Percentiles rank a stretch among this genome's conserved stretches.
Conservation (phyloP, 2,113 vertebrate species). For the Cettia cetti region DNA sequence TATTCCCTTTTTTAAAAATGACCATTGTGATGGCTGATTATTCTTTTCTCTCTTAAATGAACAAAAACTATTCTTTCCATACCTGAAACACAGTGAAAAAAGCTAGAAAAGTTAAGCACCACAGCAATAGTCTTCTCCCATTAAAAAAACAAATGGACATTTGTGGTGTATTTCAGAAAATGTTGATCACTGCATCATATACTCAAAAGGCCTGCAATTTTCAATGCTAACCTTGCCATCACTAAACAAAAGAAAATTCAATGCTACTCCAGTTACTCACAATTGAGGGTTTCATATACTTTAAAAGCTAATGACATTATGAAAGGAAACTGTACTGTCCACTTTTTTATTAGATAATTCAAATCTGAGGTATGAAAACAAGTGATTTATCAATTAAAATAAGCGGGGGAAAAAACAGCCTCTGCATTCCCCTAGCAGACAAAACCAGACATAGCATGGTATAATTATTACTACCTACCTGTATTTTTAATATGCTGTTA, state of each 20-base stretch:
- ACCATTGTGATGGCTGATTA: not conserved
- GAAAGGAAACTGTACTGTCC: not conserved
- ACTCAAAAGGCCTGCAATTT: not conserved
- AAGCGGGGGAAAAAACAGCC: rapidly evolving
- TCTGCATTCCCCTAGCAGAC: not conserved
- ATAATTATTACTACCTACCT: not conserved
- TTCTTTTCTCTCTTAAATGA: not conserved
- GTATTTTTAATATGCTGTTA: not conserved
- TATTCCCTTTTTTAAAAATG: not conserved
- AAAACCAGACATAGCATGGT: not conserved
- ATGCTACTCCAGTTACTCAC: not conserved
- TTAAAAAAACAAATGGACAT: not conserved
- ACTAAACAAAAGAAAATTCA: not conserved
- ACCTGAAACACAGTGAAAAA: not conserved
- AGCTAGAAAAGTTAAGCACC: not conserved
- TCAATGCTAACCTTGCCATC: not conserved
- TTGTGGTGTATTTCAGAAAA: not conserved
- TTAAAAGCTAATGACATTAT: not conserved
- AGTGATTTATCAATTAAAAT: not conserved
- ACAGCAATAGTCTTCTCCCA: not conserved
- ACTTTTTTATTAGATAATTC: not conserved
- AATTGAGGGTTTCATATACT: not conserved
- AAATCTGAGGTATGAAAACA: not conserved
- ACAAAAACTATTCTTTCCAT: not conserved
- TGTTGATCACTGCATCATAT: not conserved